phyloP scores from a whole-genome alignment of 2,888 invertebrate species.

The Ichneumoninae sp. region DNA sequence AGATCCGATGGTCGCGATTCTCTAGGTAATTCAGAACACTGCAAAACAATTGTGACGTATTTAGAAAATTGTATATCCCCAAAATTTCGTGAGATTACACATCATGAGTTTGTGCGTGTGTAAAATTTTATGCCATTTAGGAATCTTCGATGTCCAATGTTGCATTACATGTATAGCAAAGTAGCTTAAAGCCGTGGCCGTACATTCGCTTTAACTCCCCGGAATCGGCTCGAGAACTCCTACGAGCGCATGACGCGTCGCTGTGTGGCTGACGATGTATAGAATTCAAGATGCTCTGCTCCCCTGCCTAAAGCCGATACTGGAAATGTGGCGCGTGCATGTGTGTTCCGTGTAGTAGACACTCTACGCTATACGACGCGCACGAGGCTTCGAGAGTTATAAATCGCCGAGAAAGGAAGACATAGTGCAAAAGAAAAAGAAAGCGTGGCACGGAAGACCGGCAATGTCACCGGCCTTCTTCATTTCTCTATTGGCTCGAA shows the following conservation, averaged over 20 bases:
- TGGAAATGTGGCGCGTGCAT: background rate
- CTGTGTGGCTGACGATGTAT: constrained; percentile 20
- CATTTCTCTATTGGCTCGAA: background rate
- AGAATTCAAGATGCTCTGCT: constrained; percentile 38
- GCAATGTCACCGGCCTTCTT: background rate
- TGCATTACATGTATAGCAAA: background rate
- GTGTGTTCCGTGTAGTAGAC: background rate
- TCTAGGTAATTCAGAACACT: no score
- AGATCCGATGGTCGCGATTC: no score
- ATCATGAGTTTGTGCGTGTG: no score
- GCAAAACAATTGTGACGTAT: no score
- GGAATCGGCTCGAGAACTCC: constrained; percentile 32
- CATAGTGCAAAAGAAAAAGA: background rate
- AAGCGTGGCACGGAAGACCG: background rate
- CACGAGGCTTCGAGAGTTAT: constrained; percentile 24
- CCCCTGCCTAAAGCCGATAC: constrained; percentile 1
- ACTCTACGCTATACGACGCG: background rate
- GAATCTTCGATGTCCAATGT: background rate
- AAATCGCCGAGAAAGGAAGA: constrained; percentile 14
- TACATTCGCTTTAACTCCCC: constrained; percentile 55
- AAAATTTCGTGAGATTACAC: background rate
- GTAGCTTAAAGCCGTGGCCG: constrained; percentile 38
- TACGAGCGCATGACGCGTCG: constrained; percentile 3
- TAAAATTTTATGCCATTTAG: background rate
- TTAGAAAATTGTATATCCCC: no score